Evolutionary conservation across 2,888 invertebrate species (phyloP).

Genomic region (Phyllotreta striolata): DNA sequence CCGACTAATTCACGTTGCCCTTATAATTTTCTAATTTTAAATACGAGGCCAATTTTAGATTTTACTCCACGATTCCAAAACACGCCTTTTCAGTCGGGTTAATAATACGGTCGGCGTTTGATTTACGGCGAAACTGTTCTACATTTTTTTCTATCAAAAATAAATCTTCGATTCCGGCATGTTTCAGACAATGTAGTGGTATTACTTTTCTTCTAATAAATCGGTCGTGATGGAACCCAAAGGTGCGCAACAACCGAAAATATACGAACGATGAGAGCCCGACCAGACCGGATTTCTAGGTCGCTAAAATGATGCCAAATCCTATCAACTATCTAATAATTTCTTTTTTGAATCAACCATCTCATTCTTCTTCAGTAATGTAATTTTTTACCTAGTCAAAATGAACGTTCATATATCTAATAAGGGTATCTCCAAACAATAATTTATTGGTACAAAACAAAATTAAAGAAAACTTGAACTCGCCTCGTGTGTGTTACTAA

Average conservation of each 20-base stretch:
- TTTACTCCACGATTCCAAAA: slow-evolving; percentile 41
- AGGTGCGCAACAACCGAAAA: slow-evolving; percentile 23
- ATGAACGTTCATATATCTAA: no score
- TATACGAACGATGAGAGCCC: slow-evolving; percentile 11
- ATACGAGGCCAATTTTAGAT: slow-evolving; percentile 46
- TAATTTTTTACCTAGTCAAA: no score
- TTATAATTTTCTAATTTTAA: slow-evolving; percentile 48
- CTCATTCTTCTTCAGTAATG: no score
- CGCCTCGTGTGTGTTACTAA: no score
- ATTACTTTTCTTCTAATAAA: slow-evolving; percentile 35
- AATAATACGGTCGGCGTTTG: slow-evolving; percentile 47
- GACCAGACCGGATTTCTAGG: slow-evolving; percentile 1
- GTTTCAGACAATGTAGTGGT: slow-evolving; percentile 36
- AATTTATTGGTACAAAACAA: no score
- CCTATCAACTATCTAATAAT: background rate
- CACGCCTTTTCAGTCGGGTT: slow-evolving; percentile 41
- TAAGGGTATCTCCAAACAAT: no score
- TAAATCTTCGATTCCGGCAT: slow-evolving; percentile 38
- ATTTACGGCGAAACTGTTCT: slow-evolving; percentile 46
- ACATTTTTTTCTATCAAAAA: slow-evolving; percentile 42
- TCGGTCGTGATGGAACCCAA: slow-evolving; percentile 30
- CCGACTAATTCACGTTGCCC: slow-evolving; percentile 42
- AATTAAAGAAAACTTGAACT: no score
- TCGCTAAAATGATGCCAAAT: background rate
- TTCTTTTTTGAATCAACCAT: background rate